Evolutionary conservation across 2,888 invertebrate species (phyloP).

Genomic region (Thecocarcelia acutangulata): DNA sequence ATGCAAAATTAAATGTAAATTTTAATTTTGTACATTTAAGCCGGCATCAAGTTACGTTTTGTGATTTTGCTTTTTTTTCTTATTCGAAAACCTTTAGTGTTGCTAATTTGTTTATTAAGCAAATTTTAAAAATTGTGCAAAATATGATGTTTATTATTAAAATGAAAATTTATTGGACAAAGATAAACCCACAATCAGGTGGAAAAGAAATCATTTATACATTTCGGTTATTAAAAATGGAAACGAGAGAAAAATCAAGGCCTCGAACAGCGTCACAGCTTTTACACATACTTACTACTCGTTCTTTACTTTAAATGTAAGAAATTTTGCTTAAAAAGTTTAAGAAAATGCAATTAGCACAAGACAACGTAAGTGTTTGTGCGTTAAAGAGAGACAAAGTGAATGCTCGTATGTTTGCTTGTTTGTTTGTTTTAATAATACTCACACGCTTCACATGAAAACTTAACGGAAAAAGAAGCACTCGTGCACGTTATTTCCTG

Average conservation of each 20-base stretch:
- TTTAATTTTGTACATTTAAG: conserved; percentile 57
- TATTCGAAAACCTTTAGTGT: conserved; percentile 33
- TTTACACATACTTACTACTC: no score
- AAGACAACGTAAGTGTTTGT: conserved; percentile 42
- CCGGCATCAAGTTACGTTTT: conserved; percentile 47
- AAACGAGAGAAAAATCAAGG: conserved; percentile 53
- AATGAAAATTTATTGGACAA: conserved; percentile 64
- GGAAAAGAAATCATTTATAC: conserved; percentile 18
- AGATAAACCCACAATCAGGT: conserved; percentile 31
- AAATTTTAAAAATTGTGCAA: conserved; percentile 47
- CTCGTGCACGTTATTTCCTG: conserved; percentile 68
- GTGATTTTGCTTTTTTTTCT: background rate
- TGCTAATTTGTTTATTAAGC: conserved; percentile 67
- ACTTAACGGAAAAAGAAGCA: conserved; percentile 55
- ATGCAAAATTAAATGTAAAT: conserved; percentile 64
- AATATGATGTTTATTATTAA: conserved; percentile 54
- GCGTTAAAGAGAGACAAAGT: background rate
- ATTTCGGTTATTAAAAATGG: conserved; percentile 6
- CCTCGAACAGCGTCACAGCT: conserved; percentile 56
- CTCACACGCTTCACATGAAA: background rate
- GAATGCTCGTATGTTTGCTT: background rate
- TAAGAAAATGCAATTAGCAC: conserved; percentile 64
- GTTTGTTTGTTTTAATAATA: background rate
- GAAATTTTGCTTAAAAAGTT: no score
- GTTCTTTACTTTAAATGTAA: no score